These are phyloP conservation scores for Mus musculus DNA, from an alignment of 2,113 vertebrate species.

Conservation along the genomic window GRCm39 chr2:114869501-114870000, in stretches of 20 bases:
- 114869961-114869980: neutral
- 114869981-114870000: neutral
- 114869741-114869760: constrained; percentile 30
- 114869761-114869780: neutral
- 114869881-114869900: constrained; percentile 30
- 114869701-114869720: neutral
- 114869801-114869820: constrained; percentile 55
- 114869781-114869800: constrained; percentile 37
- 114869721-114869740: neutral
- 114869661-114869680: constrained; percentile 35
- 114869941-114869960: neutral
- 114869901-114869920: neutral
- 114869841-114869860: neutral
- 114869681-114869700: constrained; percentile 25
- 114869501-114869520: neutral
- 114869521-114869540: neutral
- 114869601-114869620: neutral
- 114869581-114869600: neutral
- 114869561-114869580: neutral
- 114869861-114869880: neutral
- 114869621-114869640: neutral
- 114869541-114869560: neutral
- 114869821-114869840: neutral
- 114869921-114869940: neutral
- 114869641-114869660: neutral